Conservation (phyloP, 1,140 invertebrate species). For the Pogonus chalceus region DNA sequence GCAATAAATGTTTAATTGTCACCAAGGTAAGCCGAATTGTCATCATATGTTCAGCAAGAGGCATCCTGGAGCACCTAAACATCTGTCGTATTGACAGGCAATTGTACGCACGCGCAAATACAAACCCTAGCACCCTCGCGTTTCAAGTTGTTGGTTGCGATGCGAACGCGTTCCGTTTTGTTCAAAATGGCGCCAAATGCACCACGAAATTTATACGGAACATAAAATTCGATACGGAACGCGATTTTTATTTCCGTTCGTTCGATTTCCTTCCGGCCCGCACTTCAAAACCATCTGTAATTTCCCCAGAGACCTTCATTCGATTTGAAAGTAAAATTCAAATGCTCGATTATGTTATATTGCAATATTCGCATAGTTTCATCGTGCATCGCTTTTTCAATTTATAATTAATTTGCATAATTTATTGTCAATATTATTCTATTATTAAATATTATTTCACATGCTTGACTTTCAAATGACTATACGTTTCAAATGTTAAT, state of each 20-base stretch:
- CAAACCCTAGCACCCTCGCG: not conserved
- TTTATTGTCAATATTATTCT: too few species aligned
- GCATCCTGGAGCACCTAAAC: not conserved
- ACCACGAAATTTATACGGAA: not conserved
- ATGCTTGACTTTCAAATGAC: too few species aligned
- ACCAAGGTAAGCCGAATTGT: not conserved
- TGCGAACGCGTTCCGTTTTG: not conserved
- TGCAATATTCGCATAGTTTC: too few species aligned
- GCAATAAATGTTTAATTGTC: not conserved
- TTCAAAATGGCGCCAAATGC: slow-evolving; percentile 2
- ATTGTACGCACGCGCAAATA: not conserved
- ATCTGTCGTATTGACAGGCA: slow-evolving; percentile 1
- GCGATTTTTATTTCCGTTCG: not conserved
- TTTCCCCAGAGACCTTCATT: not conserved
- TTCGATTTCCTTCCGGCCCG: too few species aligned
- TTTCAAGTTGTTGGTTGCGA: not conserved
- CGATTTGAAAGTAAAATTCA: not conserved
- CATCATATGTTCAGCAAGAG: not conserved
- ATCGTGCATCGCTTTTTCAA: too few species aligned
- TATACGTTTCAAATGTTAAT: too few species aligned
- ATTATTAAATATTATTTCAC: too few species aligned
- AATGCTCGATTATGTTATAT: too few species aligned
- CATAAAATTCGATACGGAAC: not conserved
- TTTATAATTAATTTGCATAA: too few species aligned
- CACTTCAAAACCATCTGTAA: not conserved